phyloP scores from a whole-genome alignment of 2,797 vertebrate genomes.

The Poeciliopsis turneri region DNA sequence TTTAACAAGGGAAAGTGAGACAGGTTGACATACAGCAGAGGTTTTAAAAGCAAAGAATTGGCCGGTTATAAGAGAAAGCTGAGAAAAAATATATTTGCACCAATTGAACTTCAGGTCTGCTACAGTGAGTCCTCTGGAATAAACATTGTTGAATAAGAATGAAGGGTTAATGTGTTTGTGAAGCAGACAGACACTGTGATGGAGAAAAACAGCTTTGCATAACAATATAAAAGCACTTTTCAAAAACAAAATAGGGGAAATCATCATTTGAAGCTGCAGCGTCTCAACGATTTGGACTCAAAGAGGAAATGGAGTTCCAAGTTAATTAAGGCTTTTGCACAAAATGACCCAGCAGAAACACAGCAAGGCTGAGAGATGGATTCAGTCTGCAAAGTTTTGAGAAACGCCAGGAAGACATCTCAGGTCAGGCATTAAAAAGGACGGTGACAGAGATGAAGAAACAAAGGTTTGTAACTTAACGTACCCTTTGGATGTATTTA shows the following conservation, averaged over 20 bases:
- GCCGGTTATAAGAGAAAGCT: neutral
- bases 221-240: neutral
- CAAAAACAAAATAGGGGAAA: neutral
- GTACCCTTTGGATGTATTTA: neutral
- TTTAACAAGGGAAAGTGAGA: neutral
- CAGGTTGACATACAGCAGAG: neutral
- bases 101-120: neutral
- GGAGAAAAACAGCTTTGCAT: neutral
- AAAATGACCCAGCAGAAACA: neutral
- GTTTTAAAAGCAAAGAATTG: neutral
- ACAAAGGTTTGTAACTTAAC: neutral
- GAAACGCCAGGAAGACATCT: neutral
- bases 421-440: neutral
- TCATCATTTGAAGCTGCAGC: neutral
- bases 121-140: neutral
- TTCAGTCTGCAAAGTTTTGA: neutral
- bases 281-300: neutral
- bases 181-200: neutral
- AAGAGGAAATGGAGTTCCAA: neutral
- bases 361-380: neutral
- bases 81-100: neutral
- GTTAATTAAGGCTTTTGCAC: slow-evolving; percentile 3
- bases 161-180: neutral
- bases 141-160: neutral
- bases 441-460: neutral